A percentile compares a stretch with the other conserved stretches of the same genome.
Conservation (phyloP, 1,140 invertebrate genomes). For the Mesaphorura yosii region DNA sequence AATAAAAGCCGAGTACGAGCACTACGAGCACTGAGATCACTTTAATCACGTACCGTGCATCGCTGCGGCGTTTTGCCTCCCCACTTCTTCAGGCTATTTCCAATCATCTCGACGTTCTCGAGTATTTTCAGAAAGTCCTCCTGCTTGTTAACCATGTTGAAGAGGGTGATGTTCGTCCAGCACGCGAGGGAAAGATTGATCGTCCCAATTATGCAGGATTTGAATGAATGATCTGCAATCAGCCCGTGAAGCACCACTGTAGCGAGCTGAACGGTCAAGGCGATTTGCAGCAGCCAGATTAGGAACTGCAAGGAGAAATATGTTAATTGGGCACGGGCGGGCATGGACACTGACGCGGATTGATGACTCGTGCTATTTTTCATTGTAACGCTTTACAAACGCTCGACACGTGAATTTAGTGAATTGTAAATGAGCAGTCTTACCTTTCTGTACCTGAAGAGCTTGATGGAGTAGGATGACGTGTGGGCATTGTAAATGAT, state of each 20-base stretch:
- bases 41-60: not conserved
- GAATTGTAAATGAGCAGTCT: too few relatives aligned
- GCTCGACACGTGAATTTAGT: too few relatives aligned
- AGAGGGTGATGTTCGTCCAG: slow-evolving; percentile 8
- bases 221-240: not conserved
- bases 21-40: slow-evolving; percentile 1
- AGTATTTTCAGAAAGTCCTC: not conserved
- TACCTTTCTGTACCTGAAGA: too few relatives aligned
- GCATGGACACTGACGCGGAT: too few relatives aligned
- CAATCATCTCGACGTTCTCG: not conserved
- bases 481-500: too few relatives aligned
- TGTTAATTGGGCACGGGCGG: too few relatives aligned
- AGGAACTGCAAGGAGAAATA: too few relatives aligned
- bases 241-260: slow-evolving; percentile 2
- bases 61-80: not conserved
- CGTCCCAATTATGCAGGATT: not conserved
- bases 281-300: slow-evolving; percentile 2
- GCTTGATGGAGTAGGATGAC: too few relatives aligned
- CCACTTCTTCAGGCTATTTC: not conserved
- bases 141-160: not conserved
- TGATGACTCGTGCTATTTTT: too few relatives aligned
- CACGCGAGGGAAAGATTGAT: slow-evolving; percentile 7
- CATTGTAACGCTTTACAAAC: too few relatives aligned
- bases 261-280: slow-evolving; percentile 2
- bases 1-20: not conserved